phyloP scores from a whole-genome alignment of 2,888 invertebrate species.

The Portevinia maculata region DNA sequence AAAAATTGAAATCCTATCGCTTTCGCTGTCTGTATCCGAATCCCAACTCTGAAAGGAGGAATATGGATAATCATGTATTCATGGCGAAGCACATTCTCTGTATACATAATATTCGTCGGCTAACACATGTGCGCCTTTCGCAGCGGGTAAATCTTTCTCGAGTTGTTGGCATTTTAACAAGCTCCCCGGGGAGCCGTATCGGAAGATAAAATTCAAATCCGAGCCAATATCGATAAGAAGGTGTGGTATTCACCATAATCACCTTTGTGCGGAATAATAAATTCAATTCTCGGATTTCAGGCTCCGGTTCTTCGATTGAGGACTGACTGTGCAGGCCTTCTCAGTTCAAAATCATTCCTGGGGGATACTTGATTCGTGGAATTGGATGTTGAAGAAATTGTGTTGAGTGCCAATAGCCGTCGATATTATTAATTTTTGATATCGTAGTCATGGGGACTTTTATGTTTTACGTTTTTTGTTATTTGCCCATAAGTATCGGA shows the following conservation, averaged over 20 bases:
- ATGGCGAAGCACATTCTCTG: constrained; percentile 57
- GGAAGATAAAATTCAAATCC: constrained; percentile 74
- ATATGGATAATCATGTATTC: constrained; percentile 70
- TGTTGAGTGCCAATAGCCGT: constrained; percentile 65
- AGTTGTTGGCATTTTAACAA: constrained; percentile 74
- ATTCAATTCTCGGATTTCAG: constrained; percentile 74
- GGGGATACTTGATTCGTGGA: constrained; percentile 47
- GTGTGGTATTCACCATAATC: constrained; percentile 74
- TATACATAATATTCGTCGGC: constrained; percentile 20
- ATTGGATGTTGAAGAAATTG: constrained; percentile 25
- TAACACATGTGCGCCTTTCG: constrained; percentile 41
- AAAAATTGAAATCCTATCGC: constrained; percentile 70
- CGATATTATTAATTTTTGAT: constrained; percentile 73
- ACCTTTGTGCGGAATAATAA: constrained; percentile 75
- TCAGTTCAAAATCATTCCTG: constrained; percentile 21
- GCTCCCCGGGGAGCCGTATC: constrained; percentile 72
- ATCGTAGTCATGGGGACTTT: constrained; percentile 69
- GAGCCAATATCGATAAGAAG: constrained; percentile 74
- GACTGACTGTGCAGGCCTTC: not conserved
- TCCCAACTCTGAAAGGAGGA: too few species aligned
- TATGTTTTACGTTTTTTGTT: constrained; percentile 61
- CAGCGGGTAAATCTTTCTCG: constrained; percentile 57
- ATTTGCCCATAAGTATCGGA: constrained; percentile 37
- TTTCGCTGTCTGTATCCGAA: not conserved
- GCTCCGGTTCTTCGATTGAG: constrained; percentile 31